Evolutionary conservation across 2,888 invertebrate genomes (phyloP).

Genomic region (Glyphotaelius pellucidus): DNA sequence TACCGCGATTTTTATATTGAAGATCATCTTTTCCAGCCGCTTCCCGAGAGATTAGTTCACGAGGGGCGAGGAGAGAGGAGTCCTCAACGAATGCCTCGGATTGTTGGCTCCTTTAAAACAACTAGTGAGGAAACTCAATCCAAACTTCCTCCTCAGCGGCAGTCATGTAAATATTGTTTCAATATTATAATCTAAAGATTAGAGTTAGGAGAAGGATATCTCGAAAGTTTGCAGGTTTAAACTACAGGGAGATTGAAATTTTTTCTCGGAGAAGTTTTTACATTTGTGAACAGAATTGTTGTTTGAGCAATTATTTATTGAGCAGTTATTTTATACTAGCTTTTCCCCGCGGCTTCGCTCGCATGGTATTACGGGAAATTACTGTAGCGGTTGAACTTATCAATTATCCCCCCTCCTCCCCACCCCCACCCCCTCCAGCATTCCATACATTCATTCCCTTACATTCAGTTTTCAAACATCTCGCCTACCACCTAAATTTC

Average conservation of each 20-base stretch:
- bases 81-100: slow-evolving; percentile 39
- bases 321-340: no score
- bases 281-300: not conserved
- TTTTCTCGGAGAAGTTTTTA: not conserved
- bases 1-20: not conserved
- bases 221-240: not conserved
- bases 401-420: no score
- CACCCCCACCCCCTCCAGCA: no score
- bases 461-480: no score
- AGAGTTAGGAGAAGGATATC: not conserved
- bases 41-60: not conserved
- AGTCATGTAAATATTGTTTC: slow-evolving; percentile 49
- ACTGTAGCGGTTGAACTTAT: no score
- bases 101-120: slow-evolving; percentile 50
- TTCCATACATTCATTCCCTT: no score
- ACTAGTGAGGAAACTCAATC: slow-evolving; percentile 50
- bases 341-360: no score
- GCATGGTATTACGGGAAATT: no score
- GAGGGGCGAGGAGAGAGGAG: not conserved
- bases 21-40: not conserved
- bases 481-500: no score
- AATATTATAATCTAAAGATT: slow-evolving; percentile 17
- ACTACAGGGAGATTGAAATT: not conserved
- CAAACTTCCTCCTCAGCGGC: slow-evolving; percentile 35
- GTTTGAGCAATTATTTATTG: not conserved